A percentile compares a stretch with the other conserved stretches of the same genome.
phyloP scores from a whole-genome alignment of 2,113 vertebrate genomes.

The Syrmaticus mikado region DNA sequence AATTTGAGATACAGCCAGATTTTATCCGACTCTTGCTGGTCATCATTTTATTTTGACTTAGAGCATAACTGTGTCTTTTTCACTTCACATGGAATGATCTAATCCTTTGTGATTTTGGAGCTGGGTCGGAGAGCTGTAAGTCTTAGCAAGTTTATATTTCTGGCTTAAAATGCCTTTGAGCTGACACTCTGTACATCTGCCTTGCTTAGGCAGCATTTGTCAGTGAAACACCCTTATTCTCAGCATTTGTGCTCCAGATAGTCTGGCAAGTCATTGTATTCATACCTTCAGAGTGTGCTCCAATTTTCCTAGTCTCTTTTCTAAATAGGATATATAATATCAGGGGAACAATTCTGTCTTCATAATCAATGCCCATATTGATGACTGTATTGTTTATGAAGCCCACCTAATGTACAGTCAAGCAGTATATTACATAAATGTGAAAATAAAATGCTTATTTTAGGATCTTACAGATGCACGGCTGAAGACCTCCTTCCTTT shows the following conservation, averaged over 20 bases:
- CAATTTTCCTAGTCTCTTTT: neutral
- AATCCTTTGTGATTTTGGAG: constrained; percentile 27
- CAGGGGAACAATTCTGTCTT: constrained; percentile 1
- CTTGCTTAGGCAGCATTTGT: neutral
- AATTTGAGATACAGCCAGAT: neutral
- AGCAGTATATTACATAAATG: constrained; percentile 21
- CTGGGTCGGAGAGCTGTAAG: neutral
- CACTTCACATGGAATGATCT: neutral
- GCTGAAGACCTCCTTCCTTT: constrained; percentile 37
- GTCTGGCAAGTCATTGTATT: neutral
- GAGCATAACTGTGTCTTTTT: neutral
- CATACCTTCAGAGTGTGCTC: neutral
- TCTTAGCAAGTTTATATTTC: neutral
- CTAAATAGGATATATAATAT: neutral
- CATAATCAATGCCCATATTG: constrained; percentile 14
- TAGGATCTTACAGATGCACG: constrained; percentile 14
- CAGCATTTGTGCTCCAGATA: neutral
- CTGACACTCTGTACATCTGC: neutral
- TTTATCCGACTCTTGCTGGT: neutral
- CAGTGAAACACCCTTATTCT: neutral
- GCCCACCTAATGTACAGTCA: constrained; percentile 11
- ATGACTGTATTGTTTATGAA: constrained; percentile 23
- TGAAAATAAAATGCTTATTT: constrained; percentile 49
- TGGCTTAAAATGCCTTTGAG: constrained; percentile 4
- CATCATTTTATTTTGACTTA: neutral